Evolutionary conservation across 2,888 invertebrate species (phyloP).

Genomic region (Thumatha senex): DNA sequence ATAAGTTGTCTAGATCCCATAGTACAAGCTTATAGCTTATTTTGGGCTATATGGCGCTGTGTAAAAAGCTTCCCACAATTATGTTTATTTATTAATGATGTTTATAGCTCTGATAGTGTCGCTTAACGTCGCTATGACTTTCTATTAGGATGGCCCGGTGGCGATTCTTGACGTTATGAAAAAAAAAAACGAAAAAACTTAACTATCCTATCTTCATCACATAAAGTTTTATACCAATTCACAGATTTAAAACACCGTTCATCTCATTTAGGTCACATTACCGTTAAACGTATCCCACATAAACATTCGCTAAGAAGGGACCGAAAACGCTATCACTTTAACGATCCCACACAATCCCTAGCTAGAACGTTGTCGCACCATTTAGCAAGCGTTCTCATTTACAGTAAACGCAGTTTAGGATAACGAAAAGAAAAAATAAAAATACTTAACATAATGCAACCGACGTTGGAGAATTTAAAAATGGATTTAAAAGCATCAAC

Average conservation of each 20-base stretch:
- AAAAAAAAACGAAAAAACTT: no score
- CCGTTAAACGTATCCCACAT: constrained; percentile 4
- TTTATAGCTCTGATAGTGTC: no score
- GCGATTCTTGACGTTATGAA: no score
- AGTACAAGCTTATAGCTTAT: no score
- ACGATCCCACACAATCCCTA: constrained; percentile 1
- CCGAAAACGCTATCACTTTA: background rate
- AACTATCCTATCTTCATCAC: background rate
- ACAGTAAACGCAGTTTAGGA: constrained; percentile 10
- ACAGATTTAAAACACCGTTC: background rate
- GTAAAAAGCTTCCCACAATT: no score
- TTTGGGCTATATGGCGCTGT: no score
- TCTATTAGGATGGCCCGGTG: no score
- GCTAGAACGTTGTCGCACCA: constrained; percentile 4
- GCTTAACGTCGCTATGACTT: no score
- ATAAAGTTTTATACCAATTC: background rate
- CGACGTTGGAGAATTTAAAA: constrained; percentile 15
- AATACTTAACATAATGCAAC: constrained; percentile 13
- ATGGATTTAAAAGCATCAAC: constrained; percentile 23
- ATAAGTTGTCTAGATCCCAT: no score
- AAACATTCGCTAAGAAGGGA: constrained; percentile 5
- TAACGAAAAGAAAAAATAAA: constrained; percentile 11
- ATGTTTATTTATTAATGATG: no score
- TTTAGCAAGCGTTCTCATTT: constrained; percentile 10
- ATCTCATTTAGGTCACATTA: background rate